Evolutionary conservation across 2,797 vertebrate genomes (phyloP).

Genomic region (Adrianichthys oophorus): DNA sequence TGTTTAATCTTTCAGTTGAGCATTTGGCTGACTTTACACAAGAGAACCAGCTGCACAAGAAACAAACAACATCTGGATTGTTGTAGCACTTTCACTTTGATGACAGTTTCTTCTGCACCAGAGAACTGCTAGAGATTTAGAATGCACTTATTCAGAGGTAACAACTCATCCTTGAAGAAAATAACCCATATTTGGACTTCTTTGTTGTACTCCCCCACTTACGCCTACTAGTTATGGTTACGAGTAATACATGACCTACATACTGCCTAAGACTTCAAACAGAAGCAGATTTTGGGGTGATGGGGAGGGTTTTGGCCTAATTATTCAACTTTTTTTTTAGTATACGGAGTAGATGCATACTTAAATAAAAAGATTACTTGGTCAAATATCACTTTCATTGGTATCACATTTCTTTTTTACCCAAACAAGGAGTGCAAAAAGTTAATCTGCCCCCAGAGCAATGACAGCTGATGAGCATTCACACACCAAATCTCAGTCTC

Average conservation of each 20-base stretch:
- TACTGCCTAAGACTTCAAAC: constrained; percentile 51
- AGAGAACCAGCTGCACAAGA: constrained; percentile 53
- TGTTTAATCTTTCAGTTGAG: constrained; percentile 46
- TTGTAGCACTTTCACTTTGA: constrained; percentile 14
- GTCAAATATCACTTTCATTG: neutral
- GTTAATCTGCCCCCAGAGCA: neutral
- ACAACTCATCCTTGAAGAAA: constrained; percentile 52
- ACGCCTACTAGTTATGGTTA: constrained; percentile 43
- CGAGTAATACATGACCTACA: constrained; percentile 64
- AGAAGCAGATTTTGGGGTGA: constrained; percentile 40
- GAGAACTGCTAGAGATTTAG: constrained; percentile 17
- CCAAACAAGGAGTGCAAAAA: neutral
- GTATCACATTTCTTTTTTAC: constrained; percentile 11
- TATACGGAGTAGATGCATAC: neutral
- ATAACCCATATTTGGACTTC: constrained; percentile 41
- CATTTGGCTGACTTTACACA: constrained; percentile 37
- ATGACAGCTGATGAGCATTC: neutral
- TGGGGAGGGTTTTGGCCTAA: constrained; percentile 42
- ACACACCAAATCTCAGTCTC: neutral
- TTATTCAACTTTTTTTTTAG: constrained; percentile 12
- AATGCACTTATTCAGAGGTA: constrained; percentile 20
- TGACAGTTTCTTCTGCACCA: constrained; percentile 10
- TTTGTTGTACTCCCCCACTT: constrained; percentile 49
- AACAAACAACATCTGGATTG: constrained; percentile 61
- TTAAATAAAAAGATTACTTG: constrained; percentile 10